Percentiles rank a stretch among this genome's conserved stretches.
Conservation (phyloP, 2,888 invertebrate species). For the Oscheius myriophilus region DNA sequence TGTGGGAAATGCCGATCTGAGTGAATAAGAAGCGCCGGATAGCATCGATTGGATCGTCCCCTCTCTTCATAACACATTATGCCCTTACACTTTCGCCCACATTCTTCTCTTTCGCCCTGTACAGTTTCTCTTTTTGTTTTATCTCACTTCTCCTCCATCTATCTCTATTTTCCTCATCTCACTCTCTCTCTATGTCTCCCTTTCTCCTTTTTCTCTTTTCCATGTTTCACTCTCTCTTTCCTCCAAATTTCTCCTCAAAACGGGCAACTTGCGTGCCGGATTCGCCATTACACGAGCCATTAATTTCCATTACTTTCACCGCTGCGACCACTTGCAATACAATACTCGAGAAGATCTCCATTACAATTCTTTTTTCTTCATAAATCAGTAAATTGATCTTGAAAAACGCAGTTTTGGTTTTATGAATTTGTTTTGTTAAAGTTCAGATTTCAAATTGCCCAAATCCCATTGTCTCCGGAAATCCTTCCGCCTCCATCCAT, state of each 20-base stretch:
- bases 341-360: background rate
- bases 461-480: too few species aligned
- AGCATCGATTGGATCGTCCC: constrained; percentile 1
- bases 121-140: background rate
- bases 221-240: background rate
- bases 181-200: background rate
- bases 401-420: too few species aligned
- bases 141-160: background rate
- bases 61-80: background rate
- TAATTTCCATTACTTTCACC: constrained; percentile 9
- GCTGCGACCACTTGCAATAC: background rate
- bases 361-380: background rate
- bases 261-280: background rate
- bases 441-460: too few species aligned
- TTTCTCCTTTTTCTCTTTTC: background rate
- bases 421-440: too few species aligned
- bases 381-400: too few species aligned
- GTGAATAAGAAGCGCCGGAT: constrained; percentile 11
- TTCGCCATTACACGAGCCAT: constrained; percentile 15
- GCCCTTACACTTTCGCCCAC: background rate
- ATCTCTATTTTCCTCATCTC: background rate
- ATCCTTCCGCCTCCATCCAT: too few species aligned
- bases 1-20: constrained; percentile 11
- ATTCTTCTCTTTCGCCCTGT: background rate
- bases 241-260: background rate